phyloP scores from a whole-genome alignment of 35 echinoderm and acorn worm species.

The Holothuria glaberrima region DNA sequence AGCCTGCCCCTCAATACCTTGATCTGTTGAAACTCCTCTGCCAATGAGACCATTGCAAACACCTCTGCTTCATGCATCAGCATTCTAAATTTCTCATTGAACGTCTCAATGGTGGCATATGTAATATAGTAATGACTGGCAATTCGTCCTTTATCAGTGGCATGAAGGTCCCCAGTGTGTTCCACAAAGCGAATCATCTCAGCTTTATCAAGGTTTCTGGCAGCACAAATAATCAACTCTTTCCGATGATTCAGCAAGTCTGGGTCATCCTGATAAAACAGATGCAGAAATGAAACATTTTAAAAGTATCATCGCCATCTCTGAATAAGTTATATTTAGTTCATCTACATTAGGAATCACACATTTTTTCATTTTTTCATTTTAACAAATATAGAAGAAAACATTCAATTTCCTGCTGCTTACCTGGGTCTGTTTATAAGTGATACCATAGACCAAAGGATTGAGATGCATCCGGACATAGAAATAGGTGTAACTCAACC shows the following conservation, averaged over 20 bases:
- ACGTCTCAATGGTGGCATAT: conserved; percentile 90
- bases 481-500: conserved; percentile 94
- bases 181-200: conserved; percentile 93
- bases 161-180: conserved; percentile 81
- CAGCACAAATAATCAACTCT: conserved; percentile 81
- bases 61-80: conserved; percentile 91
- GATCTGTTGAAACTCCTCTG: conserved; percentile 95
- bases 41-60: conserved; percentile 91
- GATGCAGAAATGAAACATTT: no score
- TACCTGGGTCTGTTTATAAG: conserved; percentile 85
- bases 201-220: conserved; percentile 85
- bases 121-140: conserved; percentile 98
- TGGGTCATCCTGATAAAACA: conserved; percentile 72
- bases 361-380: no score
- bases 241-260: conserved; percentile 76
- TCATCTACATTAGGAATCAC: no score
- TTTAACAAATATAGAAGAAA: no score
- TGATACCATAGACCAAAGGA: conserved; percentile 88
- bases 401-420: not conserved
- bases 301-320: no score
- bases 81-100: conserved; percentile 76
- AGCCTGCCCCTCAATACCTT: conserved; percentile 61
- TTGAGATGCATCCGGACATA: conserved; percentile 94
- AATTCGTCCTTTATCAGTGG: conserved; percentile 90
- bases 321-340: no score